Evolutionary conservation across 2,888 invertebrate species (phyloP), one percentile per base, ranked within the genome.

Genomic region (Amphiduros pacificus): DNA sequence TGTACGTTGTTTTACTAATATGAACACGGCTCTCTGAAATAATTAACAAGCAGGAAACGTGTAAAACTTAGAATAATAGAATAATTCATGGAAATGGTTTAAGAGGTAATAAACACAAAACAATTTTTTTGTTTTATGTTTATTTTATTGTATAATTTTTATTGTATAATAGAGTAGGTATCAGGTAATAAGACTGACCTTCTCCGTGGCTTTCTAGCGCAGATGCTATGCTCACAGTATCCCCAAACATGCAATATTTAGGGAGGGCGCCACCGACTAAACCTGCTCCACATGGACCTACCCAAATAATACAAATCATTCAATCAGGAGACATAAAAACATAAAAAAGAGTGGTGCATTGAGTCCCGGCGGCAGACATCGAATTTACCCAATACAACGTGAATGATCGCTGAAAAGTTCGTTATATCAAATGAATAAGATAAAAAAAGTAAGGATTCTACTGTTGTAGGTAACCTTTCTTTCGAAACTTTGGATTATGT

Each of bases 211-310:
- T 59, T 41, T 59, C 59, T 53, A 59, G 36, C n/a, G 36, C 27
- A 17, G 59, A 51, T 6, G 59, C 59, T n/a, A 48, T 59, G 27
- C 36, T 59, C 14, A 52, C 52, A 1, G 59, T 59, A 26, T 59
- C 59, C 5, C 59, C 59, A 53, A 59, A 59, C 5, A 59, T 24
- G 22, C 59, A 59, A 27, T 59, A 59, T 5, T 53, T 24, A 9
- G 59, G 59, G 4, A 59, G 44, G 26, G 36, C 36, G 6, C 36
- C 44, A 17, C 59, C 59, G 3, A 59, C 17, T 17, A 59, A 36
- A 27, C 59, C 59, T 1, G 59, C 59, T 5, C 44, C 52, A 44
- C 59, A 59, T 2, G 59, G 59, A n/a, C 59, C 59, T 59, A 51
- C 2, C 2, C n/a, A n/a, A n/a, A n/a, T n/a, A n/a, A n/a, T n/a